phyloP scores from a whole-genome alignment of 1,140 invertebrate species.

The Caenorhabditis inopinata region DNA sequence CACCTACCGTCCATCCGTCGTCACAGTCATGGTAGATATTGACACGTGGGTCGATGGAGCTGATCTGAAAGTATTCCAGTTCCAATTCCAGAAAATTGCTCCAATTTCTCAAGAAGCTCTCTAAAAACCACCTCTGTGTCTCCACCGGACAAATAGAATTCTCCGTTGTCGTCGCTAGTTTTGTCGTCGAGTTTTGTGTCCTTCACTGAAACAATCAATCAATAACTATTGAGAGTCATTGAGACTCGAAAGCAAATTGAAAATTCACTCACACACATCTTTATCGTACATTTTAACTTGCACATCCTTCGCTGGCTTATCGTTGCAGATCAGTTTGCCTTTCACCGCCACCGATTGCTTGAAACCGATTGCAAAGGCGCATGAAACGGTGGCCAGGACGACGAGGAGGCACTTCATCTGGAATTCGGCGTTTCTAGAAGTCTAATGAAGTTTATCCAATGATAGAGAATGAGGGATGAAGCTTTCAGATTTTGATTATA shows the following conservation, averaged over 20 bases:
- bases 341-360: constrained; percentile 40
- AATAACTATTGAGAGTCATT: too few species aligned
- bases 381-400: not conserved
- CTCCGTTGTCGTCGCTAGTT: constrained; percentile 54
- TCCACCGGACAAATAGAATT: constrained; percentile 54
- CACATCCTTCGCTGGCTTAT: constrained; percentile 36
- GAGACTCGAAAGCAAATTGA: not conserved
- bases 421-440: too few species aligned
- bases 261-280: constrained; percentile 40
- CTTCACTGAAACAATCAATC: constrained; percentile 32
- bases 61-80: not conserved
- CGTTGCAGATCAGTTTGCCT: constrained; percentile 43
- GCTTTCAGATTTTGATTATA: too few species aligned
- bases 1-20: constrained; percentile 48
- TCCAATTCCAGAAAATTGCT: not conserved
- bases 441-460: too few species aligned
- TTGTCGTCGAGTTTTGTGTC: constrained; percentile 60
- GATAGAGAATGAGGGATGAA: too few species aligned
- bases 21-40: constrained; percentile 61
- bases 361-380: constrained; percentile 34
- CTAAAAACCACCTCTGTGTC: constrained; percentile 58
- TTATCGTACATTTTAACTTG: constrained; percentile 45
- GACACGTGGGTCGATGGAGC: constrained; percentile 59
- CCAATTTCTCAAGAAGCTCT: not conserved
- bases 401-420: constrained; percentile 27